Base-by-base conservation (phyloP, 2,797 vertebrate species). In the Uromys caudimaculatus region DNA sequence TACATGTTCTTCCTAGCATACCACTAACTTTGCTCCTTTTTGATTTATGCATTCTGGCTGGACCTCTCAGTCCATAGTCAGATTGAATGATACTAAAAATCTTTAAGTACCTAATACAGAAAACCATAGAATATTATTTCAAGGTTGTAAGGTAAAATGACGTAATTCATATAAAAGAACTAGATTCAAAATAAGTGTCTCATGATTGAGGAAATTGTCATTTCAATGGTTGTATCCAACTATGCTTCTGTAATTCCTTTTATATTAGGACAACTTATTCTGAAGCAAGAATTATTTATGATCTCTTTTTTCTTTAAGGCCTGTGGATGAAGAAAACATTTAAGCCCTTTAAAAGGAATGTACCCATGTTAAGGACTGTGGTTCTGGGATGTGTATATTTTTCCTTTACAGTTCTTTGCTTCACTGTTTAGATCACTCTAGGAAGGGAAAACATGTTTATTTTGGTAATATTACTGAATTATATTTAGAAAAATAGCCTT, bases 101-200 rank as follows among this genome's bases (percentile, higher is more conserved):
- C 35, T 24, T 86, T 38, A 52, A 24, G 60, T 69, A 93, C 56
- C 10, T 94, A 38, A 86, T 54, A 24, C 44, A 14, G 73, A 38
- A 94, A 69, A 84, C 81, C 12, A 44, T 93, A 47, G n/a, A 11
- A 29, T 13, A 78, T 52, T 91, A 89, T 76, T 90, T 97, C n/a
- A 94, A 96, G 52, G 9, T 23, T 52, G 62, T 38, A 7, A 83
- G 17, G 6, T 85, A 73, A 90, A 96, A 23, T 38, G 4, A 54
- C 10, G 91, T 23, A 60, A 75, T 12, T 21, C 21, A 21, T 13
- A 2, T 44, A 79, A 88, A 94, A 60, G 5, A 76, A 1, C 16
- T 44, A 62, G 23, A 58, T 29, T 79, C 19, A 87, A 77, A 89
- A 60, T 90, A 78, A 52, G 1, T 62, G 10, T 79, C 84, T 23